Conservation (phyloP, 2,113 vertebrate genomes). For the mouse (Mus musculus) region GRCm39 chr2:156356501-156357000, state of each 20-base stretch:
- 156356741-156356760: conserved; percentile 29
- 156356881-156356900: neutral
- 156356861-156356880: neutral
- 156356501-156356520: neutral
- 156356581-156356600: neutral
- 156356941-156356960: neutral
- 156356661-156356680: neutral
- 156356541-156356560: neutral
- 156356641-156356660: neutral
- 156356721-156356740: conserved; percentile 39
- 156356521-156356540: neutral
- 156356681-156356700: neutral
- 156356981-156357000: neutral
- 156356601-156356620: neutral
- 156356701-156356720: conserved; percentile 13
- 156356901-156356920: neutral
- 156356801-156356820: conserved; percentile 17
- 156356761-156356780: conserved; percentile 40
- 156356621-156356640: neutral
- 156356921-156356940: neutral
- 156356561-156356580: neutral
- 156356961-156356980: neutral
- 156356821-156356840: conserved; percentile 24
- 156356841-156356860: neutral
- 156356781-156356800: conserved; percentile 16